Base-by-base conservation (phyloP, 2,888 invertebrate genomes). In the Diabrotica balteata region DNA sequence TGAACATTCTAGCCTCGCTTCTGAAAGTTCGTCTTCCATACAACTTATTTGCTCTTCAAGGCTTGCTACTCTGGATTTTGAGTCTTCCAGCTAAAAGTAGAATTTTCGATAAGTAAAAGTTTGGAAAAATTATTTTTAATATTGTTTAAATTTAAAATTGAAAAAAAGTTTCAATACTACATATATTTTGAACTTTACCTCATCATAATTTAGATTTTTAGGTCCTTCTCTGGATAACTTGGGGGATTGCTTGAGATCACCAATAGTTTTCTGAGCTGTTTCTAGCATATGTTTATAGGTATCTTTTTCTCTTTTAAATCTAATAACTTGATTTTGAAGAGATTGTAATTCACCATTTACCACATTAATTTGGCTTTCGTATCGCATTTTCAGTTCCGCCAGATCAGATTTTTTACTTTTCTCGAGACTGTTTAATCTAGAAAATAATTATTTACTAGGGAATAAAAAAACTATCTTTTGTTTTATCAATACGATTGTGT, bases 211-310 rank as follows among this genome's bases (percentile, higher is more conserved):
- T 68, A 90, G 89, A 2, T 92, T 91, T 59, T 89, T 86, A 54
- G 88, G 87, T 62, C 86, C 85, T 73, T 86, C 85, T 74, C 88
- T 85, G 10, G 74, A 75, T 4, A 81, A 69, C 76, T 86, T 86
- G 45, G 85, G 86, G 0, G 89, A 88, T 22, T 85, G 85, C 81
- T 93, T 94, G 32, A 94, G 86, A 73, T 94, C 93, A 0, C 90
- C 88, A 76, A 94, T 92, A 49, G 92, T 91, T 83, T 93, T 93
- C 81, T 95, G 95, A 1, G 95, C 93, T 9, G 92, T 91, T 79
- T 95, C 95, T 51, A 96, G 83, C 91, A 96, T 94, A 80, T 95
- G 94, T 75, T 94, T 93, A 79, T 93, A 95, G 61, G 93, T 92
- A 80, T 96, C 96, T 63, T 95, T 88, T 83, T 96, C 96, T 68